Evolutionary conservation across 2,888 invertebrate species (phyloP), one percentile per base, ranked within the genome.

Genomic region (Drosophila kokeensis): DNA sequence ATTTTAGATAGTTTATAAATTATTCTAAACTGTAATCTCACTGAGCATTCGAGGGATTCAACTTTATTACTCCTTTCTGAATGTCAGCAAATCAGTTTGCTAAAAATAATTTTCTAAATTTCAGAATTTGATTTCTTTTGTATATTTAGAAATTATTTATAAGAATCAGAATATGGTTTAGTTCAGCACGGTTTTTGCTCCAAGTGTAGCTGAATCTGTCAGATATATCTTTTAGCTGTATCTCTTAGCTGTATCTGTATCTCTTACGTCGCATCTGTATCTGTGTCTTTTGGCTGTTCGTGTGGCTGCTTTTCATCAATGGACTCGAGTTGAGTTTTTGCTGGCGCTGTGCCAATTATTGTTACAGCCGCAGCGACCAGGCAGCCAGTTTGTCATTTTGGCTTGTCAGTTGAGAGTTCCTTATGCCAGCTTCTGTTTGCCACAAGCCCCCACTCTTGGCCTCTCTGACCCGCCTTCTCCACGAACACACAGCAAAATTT

Each of bases 231-330:
- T 32, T 29, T 55, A 34, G 49, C 54, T 57, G 21, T 55, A 61
- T 48, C 49, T 40, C 13, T 27, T 29, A 54, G 21, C 48, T 67
- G 42, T 63, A 49, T 40, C 34, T 76, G 32, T 52, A 29, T 70
- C 62, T 58, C 15, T 38, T 38, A 57, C 55, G 29, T 42, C 71
- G 57, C 34, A 49, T 50, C 69, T 67, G 81, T 59, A 63, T 71
- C 71, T 71, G 15, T 64, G 32, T 62, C 40, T 72, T 36, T 54
- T 32, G 29, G 24, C 24, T 70, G 45, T 72, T 69, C 61, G 52
- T 73, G 69, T 77, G 81, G 72, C 76, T 74, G 85, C 73, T 87
- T 87, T 87, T 87, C 87, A 87, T 87, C 87, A 87, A 87, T 87
- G 87, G 81, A 80, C 69, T 75, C 71, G 87, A 79, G 65, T 73